phyloP scores from a whole-genome alignment of 2,113 vertebrate species.

The Eleginops maclovinus region DNA sequence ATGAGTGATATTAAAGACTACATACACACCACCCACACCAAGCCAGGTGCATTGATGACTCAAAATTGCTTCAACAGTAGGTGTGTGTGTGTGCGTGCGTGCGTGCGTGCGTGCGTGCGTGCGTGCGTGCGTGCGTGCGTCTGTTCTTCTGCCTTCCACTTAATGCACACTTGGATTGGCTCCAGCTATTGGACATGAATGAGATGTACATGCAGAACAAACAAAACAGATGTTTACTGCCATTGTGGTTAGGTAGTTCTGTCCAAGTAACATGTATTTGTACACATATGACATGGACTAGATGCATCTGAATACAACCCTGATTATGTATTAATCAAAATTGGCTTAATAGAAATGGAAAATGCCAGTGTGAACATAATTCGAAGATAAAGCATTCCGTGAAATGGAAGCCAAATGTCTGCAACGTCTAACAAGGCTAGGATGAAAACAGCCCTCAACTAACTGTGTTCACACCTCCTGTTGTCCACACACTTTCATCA shows the following conservation, averaged over 20 bases:
- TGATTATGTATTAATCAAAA: background rate
- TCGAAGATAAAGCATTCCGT: background rate
- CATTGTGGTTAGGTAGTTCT: slow-evolving; percentile 13
- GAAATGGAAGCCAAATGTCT: slow-evolving; percentile 13
- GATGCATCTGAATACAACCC: too few species aligned
- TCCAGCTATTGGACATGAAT: slow-evolving; percentile 63
- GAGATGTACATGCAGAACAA: slow-evolving; percentile 48
- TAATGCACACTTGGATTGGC: slow-evolving; percentile 49
- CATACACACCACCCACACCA: slow-evolving; percentile 16
- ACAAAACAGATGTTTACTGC: slow-evolving; percentile 68
- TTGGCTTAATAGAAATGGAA: background rate
- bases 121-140: background rate
- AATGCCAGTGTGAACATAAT: background rate
- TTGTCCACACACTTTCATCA: slow-evolving; percentile 34
- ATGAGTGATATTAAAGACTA: slow-evolving; percentile 11
- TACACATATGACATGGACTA: background rate
- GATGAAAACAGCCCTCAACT: slow-evolving; percentile 36
- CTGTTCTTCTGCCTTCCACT: slow-evolving; percentile 8
- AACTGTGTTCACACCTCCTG: slow-evolving; percentile 38
- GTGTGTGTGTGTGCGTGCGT: slow-evolving; percentile 8
- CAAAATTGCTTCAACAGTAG: slow-evolving; percentile 9
- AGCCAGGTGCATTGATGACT: slow-evolving; percentile 31
- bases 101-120: background rate
- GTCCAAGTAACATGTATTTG: slow-evolving; percentile 20
- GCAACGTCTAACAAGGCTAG: slow-evolving; percentile 29